Base-by-base conservation (phyloP, 2,888 invertebrate species). In the Lobophora halterata region DNA sequence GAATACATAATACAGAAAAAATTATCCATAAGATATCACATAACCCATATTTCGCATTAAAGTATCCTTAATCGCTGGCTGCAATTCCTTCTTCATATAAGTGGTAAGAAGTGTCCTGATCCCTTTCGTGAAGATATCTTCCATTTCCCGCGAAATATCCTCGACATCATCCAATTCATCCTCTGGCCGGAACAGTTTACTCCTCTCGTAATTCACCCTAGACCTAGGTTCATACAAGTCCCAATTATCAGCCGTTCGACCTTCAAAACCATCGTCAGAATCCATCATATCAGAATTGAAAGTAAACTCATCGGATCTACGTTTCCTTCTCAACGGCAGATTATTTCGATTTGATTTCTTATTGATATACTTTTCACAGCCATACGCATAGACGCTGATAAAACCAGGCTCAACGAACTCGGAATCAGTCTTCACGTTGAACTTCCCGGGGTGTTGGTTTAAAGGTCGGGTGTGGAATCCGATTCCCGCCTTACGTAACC, bases 1-100 rank as follows among this genome's bases (percentile, higher is more conserved):
- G 2, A n/a, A 10, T 24, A 16, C 10, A n/a, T 18, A 37, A 6
- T 14, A 26, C 7, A 19, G 14, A 13, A 2, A 5, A 39, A 25
- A 12, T 41, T 87, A 92, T 44, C 95, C 95, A 68, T 95, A 95
- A 37, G 95, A 95, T 59, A 95, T 90, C 21, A 94, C 95, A 70
- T 95, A 95, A 3, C 95, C 95, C 92, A 95, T 93, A 67, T 95
- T 94, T 48, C 93, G 89, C 95, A 95, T 95, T 14, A 95, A 80
- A 0, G 95, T 95, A 63, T 95, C 95, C 67, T 94, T 94, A 35
- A 95, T 94, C 19, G 95, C 95, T 4, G 95, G 94, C 60, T 95
- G 94, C 28, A 95, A 71, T 59, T 95, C 93, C 51, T 92, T 92
- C 67, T 95, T 95, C 92, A 95, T 94, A 58, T 95, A 95, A 12